A percentile compares a stretch with the other conserved stretches of the same genome.
Evolutionary conservation across 2,113 vertebrate genomes (phyloP).

Genomic region (Psilopogon haemacephalus): DNA sequence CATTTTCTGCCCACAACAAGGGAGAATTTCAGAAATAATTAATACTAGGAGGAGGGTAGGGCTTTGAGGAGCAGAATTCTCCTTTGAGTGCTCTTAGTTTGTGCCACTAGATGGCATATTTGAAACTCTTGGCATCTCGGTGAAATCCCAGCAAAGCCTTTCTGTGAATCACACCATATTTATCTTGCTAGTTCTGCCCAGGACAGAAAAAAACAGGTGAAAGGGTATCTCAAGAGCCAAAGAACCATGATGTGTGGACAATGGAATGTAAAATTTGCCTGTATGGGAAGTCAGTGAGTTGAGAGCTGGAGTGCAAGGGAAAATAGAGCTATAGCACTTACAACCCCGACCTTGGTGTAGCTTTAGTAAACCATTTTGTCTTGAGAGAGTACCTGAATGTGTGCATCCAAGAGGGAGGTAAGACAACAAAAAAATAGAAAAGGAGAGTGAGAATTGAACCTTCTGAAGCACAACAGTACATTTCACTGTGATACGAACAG

Average conservation of each 20-base stretch:
- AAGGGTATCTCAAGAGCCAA: not conserved
- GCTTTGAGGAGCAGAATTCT: not conserved
- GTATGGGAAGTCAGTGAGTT: fast-evolving
- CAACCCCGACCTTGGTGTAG: not conserved
- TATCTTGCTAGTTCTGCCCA: not conserved
- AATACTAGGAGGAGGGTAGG: not conserved
- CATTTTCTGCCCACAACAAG: not conserved
- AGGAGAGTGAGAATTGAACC: not conserved
- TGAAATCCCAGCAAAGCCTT: not conserved
- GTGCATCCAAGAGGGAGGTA: not conserved
- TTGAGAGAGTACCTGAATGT: not conserved
- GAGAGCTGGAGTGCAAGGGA: not conserved
- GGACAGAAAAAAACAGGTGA: constrained; percentile 55
- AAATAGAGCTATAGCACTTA: not conserved
- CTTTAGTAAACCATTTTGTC: not conserved
- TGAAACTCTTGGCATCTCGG: not conserved
- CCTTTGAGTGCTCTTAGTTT: not conserved
- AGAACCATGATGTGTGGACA: not conserved
- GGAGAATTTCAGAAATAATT: not conserved
- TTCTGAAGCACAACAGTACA: fast-evolving
- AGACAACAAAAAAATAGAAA: not conserved
- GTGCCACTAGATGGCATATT: constrained; percentile 47
- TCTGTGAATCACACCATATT: not conserved
- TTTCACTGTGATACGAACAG: fast-evolving
- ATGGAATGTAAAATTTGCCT: not conserved